Conservation (phyloP, 2,797 vertebrate species). For the Enteromius trimaculatus region DNA sequence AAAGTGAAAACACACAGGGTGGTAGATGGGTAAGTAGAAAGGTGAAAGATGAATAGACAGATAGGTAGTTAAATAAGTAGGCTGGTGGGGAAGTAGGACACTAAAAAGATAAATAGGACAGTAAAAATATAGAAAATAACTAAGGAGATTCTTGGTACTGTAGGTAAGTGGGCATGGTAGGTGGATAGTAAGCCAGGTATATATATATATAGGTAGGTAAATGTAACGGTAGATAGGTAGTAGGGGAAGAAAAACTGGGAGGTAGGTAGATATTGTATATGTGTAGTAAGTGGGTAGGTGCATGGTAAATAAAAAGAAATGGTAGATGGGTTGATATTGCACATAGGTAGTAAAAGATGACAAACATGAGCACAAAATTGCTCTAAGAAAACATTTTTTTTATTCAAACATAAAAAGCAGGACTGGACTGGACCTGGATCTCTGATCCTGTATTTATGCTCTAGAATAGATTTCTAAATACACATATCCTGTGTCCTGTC, state of each 20-base stretch:
- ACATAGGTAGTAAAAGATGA: neutral
- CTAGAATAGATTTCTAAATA: constrained; percentile 61
- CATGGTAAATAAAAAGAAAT: neutral
- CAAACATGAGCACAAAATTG: neutral
- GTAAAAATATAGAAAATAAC: neutral
- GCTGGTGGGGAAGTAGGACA: neutral
- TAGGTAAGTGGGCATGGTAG: neutral
- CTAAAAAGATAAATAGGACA: neutral
- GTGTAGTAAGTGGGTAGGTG: neutral
- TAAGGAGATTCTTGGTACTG: neutral
- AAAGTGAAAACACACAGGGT: neutral
- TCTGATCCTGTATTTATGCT: constrained; percentile 58
- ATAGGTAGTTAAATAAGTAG: neutral
- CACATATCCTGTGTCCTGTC: constrained; percentile 45
- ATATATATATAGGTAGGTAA: neutral
- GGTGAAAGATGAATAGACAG: neutral
- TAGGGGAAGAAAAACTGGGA: neutral
- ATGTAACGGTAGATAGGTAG: neutral
- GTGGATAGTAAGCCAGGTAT: neutral
- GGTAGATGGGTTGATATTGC: neutral
- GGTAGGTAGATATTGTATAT: neutral
- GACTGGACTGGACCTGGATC: constrained; percentile 5
- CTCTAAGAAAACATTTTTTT: neutral
- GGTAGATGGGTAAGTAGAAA: neutral
- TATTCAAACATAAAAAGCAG: neutral